Percentiles rank a stretch among this genome's conserved stretches.
These are phyloP conservation scores for Gallinago media DNA, from an alignment of 2,113 vertebrate species.

Conservation along the genomic window DNA sequence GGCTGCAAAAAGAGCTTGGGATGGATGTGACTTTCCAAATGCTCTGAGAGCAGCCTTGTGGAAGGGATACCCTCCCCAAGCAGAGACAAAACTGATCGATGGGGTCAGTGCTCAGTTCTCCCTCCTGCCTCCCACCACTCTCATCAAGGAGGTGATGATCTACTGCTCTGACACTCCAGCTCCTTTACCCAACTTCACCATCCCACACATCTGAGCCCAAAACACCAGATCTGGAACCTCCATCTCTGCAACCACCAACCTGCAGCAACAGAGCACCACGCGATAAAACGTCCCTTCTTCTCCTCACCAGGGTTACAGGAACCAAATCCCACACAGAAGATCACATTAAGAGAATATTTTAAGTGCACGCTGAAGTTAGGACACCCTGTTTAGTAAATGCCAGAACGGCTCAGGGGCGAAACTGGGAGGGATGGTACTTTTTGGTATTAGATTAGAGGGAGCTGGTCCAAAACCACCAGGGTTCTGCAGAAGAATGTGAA, in stretches of 20 bases:
- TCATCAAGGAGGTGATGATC: not conserved
- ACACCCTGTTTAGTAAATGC: not conserved
- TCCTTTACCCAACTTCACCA: not conserved
- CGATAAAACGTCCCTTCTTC: not conserved
- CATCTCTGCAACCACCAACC: not conserved
- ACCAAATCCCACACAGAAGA: not conserved
- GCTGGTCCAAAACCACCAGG: not conserved
- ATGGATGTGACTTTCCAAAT: not conserved
- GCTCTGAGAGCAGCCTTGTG: not conserved
- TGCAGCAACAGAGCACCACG: not conserved
- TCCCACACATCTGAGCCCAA: accelerated
- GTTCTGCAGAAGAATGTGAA: not conserved
- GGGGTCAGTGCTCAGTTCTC: not conserved
- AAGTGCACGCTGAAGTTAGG: not conserved
- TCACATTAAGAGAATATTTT: not conserved
- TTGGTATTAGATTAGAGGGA: not conserved
- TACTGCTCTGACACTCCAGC: not conserved
- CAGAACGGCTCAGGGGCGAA: not conserved
- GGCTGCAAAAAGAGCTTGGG: not conserved
- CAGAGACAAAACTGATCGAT: not conserved
- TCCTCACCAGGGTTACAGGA: not conserved
- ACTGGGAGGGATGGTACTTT: not conserved
- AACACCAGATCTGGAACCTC: not conserved
- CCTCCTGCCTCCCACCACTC: not conserved
- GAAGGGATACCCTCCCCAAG: not conserved